A percentile compares a stretch with the other conserved stretches of the same genome.
phyloP scores from a whole-genome alignment of 2,797 vertebrate genomes.

The Psittacula derbiana region DNA sequence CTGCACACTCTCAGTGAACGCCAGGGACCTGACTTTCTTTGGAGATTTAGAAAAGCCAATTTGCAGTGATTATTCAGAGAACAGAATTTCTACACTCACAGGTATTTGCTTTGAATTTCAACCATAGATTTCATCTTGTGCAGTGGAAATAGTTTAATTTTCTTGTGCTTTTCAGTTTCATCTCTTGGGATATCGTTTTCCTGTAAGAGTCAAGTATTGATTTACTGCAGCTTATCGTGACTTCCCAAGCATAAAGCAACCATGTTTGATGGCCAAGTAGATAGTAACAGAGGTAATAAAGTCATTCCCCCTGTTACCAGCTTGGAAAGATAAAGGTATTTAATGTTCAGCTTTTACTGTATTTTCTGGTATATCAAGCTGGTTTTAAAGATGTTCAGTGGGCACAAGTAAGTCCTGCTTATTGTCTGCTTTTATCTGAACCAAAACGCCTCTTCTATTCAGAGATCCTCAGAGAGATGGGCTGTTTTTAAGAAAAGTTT shows the following conservation, averaged over 20 bases:
- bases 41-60: background rate
- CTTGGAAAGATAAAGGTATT: background rate
- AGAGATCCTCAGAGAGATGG: background rate
- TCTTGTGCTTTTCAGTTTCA: background rate
- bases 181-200: background rate
- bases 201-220: background rate
- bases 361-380: background rate
- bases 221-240: background rate
- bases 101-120: background rate
- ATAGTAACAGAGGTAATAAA: background rate
- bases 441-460: background rate
- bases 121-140: background rate
- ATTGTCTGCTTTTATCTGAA: background rate
- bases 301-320: background rate
- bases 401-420: background rate
- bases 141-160: background rate
- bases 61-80: background rate
- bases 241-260: background rate
- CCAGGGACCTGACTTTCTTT: background rate
- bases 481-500: background rate
- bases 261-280: background rate
- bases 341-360: background rate
- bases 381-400: background rate
- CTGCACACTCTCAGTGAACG: background rate
- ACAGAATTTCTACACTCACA: background rate